A percentile compares a stretch with the other conserved stretches of the same genome.
Evolutionary conservation across 2,888 invertebrate species (phyloP).

Genomic region (Congeria kusceri): DNA sequence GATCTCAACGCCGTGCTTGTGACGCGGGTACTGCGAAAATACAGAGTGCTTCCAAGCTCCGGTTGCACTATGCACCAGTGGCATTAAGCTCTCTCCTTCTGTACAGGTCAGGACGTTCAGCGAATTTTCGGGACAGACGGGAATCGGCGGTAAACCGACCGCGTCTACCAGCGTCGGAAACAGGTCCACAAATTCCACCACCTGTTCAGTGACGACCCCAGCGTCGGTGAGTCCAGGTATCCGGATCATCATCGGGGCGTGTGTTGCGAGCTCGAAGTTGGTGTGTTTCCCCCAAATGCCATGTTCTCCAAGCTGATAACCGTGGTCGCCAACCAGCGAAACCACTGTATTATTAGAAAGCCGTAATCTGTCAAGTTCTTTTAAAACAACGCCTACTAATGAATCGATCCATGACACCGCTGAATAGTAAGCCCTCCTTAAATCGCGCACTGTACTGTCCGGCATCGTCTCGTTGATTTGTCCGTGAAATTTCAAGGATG

Average conservation of each 20-base stretch:
- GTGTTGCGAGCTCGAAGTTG: constrained; percentile 73
- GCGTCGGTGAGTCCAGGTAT: constrained; percentile 57
- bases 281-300: constrained; percentile 71
- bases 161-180: constrained; percentile 73
- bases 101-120: constrained; percentile 44
- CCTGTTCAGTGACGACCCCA: constrained; percentile 45
- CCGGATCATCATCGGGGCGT: constrained; percentile 72
- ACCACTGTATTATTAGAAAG: constrained; percentile 62
- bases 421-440: constrained; percentile 66
- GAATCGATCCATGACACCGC: constrained; percentile 62
- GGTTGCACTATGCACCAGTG: constrained; percentile 46
- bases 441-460: constrained; percentile 29
- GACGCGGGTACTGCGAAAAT: constrained; percentile 59
- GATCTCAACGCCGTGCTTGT: neutral
- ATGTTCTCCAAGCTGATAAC: constrained; percentile 66
- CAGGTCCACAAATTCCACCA: constrained; percentile 71
- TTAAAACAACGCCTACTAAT: constrained; percentile 60
- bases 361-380: constrained; percentile 57
- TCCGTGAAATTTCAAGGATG: constrained; percentile 19
- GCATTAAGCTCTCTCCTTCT: constrained; percentile 67
- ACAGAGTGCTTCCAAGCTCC: constrained; percentile 43
- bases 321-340: constrained; percentile 69
- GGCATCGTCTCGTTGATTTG: constrained; percentile 48
- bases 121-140: constrained; percentile 60
- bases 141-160: constrained; percentile 53